phyloP scores from a whole-genome alignment of 2,888 invertebrate species.

The Leucoptera coffeella region DNA sequence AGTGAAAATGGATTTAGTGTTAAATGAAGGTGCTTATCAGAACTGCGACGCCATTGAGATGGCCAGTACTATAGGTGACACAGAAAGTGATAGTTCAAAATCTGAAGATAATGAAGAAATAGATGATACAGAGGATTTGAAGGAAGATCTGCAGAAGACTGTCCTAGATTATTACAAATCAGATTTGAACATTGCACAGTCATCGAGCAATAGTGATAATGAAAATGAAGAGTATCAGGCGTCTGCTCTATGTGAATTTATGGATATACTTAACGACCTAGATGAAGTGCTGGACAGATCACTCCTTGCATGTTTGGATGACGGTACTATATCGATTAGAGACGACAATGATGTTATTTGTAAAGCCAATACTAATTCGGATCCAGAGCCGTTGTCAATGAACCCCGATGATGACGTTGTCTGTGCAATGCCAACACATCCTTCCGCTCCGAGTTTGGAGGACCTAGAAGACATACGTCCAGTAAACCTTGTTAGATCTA shows the following conservation, averaged over 20 bases:
- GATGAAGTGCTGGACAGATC: constrained; percentile 55
- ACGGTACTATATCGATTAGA: constrained; percentile 25
- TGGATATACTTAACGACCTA: constrained; percentile 52
- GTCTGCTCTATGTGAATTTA: constrained; percentile 39
- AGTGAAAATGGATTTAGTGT: constrained; percentile 41
- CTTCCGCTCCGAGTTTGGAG: constrained; percentile 14
- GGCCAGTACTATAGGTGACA: constrained; percentile 13
- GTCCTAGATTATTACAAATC: constrained; percentile 42
- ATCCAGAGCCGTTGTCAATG: background rate
- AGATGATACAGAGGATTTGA: constrained; percentile 26
- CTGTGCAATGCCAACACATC: constrained; percentile 14
- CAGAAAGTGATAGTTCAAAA: too few species aligned
- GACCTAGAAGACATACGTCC: constrained; percentile 16
- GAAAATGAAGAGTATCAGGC: constrained; percentile 46
- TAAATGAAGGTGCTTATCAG: constrained; percentile 34
- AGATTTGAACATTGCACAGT: constrained; percentile 36
- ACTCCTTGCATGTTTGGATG: constrained; percentile 34
- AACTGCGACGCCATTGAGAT: constrained; percentile 22
- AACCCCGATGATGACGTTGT: constrained; percentile 33
- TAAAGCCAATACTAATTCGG: constrained; percentile 17
- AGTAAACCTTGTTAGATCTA: constrained; percentile 23
- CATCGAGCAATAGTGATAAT: constrained; percentile 28
- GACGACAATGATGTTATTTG: constrained; percentile 43
- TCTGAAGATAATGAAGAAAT: constrained; percentile 13
- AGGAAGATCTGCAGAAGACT: constrained; percentile 37